Evolutionary conservation across 2,113 vertebrate genomes (phyloP), one percentile per base, ranked within the genome.

Genomic region (Pachyramphus minor): DNA sequence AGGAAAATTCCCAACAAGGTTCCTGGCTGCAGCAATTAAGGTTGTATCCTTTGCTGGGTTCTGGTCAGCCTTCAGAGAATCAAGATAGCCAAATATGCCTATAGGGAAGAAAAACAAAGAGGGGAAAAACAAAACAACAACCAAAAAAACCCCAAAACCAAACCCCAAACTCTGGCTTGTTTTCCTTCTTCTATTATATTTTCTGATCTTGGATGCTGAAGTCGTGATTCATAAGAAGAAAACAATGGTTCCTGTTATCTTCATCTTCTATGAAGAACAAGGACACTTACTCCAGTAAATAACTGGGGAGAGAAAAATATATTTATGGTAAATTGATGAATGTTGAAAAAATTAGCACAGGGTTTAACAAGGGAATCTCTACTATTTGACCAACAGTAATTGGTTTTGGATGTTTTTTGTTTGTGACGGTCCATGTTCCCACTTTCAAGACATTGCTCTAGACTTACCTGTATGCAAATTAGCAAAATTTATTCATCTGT

Each of bases 381-480:
- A 19, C 28, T 5, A 49, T 15, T 11, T 89, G 37, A 24, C 49
- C 27, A 45, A 62, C 11, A 69, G 12, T 33, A 58, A 60, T 11
- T 28, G 12, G 1, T 1, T 90, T 89, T 23, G 39, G 28, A 55
- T 49, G 27, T 45, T 58, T 31, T 41, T 87, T 84, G 82, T 74
- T 3, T 52, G 17, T 23, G 27, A 73, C 66, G 50, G 20, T 59
- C 21, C 25, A 35, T 3, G 2, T 58, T 72, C 87, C 31, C 30
- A 56, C 14, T 56, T n/a, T 1, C 13, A 30, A 30, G 19, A 69
- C 56, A 84, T 44, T 64, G 14, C 39, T 93, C 53, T 66, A 44
- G 78, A 77, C 72, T 94, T 86, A 81, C 76, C 47, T 84, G 9
- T 41, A 16, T 82, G 66, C 55, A 85, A 91, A 71, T 76, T 30